Conservation (phyloP, 2,113 vertebrate species). For the Cynocephalus volans region DNA sequence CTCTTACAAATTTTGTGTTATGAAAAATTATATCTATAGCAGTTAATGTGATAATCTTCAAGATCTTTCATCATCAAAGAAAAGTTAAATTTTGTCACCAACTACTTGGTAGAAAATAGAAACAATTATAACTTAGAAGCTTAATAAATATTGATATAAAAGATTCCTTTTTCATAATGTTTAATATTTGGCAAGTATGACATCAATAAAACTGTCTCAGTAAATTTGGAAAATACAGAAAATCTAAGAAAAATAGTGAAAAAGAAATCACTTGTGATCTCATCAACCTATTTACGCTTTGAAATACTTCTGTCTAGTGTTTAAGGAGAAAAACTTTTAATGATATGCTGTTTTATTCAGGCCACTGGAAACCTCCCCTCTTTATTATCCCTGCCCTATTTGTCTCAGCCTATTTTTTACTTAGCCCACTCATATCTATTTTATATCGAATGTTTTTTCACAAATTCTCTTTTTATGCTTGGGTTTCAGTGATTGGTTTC, state of each 20-base stretch:
- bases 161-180: background rate
- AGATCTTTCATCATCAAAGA: background rate
- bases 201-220: background rate
- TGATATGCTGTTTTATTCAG: background rate
- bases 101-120: background rate
- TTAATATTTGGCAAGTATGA: conserved; percentile 9
- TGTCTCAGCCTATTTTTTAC: background rate
- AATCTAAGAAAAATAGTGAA: background rate
- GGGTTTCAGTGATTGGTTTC: background rate
- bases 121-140: background rate
- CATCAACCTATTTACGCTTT: background rate
- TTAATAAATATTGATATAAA: background rate
- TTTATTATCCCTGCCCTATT: background rate
- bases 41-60: background rate
- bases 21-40: background rate
- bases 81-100: background rate
- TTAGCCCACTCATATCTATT: background rate
- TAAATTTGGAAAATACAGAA: background rate
- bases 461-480: background rate
- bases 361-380: background rate
- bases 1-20: background rate
- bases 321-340: background rate
- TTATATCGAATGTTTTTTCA: background rate
- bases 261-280: background rate
- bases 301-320: background rate